Base-by-base conservation (phyloP, 1,140 invertebrate genomes). In the Atta texana region DNA sequence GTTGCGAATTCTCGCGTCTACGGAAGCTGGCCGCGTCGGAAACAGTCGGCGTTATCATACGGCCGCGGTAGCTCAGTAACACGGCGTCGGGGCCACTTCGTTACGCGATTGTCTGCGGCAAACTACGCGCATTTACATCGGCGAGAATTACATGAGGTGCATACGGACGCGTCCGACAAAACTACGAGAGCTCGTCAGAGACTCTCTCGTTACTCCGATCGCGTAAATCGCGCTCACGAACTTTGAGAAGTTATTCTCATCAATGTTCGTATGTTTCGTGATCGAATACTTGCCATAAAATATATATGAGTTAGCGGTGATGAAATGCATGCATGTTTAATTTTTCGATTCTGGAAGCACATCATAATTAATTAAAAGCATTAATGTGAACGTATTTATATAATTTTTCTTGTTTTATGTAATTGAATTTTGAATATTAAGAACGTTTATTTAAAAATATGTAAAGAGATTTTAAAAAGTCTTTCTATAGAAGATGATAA, bases 81-180 rank as follows among this genome's bases (percentile, higher is more conserved):
- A 66, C 59, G 49, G 57, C 34, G 51, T 5, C 5, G 39, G 10
- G 39, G 16, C 63, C 53, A 84, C 68, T 87, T 87, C 86, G 86
- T 87, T 87, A 87, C 55, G 64, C 64, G 86, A 87, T 87, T 87
- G 86, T 87, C 76, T 64, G 68, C 44, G 49, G 86, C 78, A 84
- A 87, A 87, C 78, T 59, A 39, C 69, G 64, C 86, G 86, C 61
- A 61, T 87, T 87, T 84, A 84, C 78, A 82, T 82, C 68, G 85
- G 55, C 59, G 86, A 24, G 69, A 71, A 87, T 84, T 74, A 84
- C 34, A 71, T 57, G 78, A 66, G 78, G 18, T 66, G 71, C 72
- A 77, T 77, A 85, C 39, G 72, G 28, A 64, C 74, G 21, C 28
- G 28, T 16, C 72, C 61, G 74, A 31, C 61, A 21, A 68, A 78